These are phyloP conservation scores for Acridotheres tristis DNA, from an alignment of 2,797 vertebrate species.

Conservation along the genomic window DNA sequence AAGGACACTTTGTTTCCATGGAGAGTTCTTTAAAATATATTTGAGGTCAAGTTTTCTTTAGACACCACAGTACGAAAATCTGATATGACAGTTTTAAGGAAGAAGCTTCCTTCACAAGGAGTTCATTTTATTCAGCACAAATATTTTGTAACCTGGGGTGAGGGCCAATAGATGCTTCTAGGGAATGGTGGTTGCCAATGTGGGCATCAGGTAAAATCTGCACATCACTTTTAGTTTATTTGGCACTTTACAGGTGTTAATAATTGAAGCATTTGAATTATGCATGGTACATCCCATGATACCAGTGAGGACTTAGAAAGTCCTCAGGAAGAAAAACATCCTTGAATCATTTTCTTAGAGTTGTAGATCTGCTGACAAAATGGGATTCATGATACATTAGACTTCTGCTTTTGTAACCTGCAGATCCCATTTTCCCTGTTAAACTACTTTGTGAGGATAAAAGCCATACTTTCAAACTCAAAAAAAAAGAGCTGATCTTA, in stretches of 20 bases:
- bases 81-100: background rate
- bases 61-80: background rate
- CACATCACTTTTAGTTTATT: background rate
- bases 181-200: background rate
- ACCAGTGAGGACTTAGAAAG: background rate
- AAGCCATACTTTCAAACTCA: background rate
- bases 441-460: background rate
- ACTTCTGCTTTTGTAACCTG: background rate
- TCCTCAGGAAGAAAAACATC: background rate
- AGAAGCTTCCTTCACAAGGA: background rate
- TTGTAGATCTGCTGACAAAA: background rate
- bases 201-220: background rate
- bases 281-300: background rate
- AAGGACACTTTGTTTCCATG: background rate
- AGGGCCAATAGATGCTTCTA: background rate
- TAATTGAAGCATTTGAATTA: background rate
- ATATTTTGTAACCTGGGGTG: background rate
- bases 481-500: background rate
- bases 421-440: background rate
- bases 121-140: background rate
- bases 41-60: background rate
- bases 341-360: background rate
- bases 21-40: background rate
- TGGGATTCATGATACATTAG: fast-evolving
- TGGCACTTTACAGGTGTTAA: background rate